Conservation (phyloP, 2,113 vertebrate species). For the Eublepharis macularius region DNA sequence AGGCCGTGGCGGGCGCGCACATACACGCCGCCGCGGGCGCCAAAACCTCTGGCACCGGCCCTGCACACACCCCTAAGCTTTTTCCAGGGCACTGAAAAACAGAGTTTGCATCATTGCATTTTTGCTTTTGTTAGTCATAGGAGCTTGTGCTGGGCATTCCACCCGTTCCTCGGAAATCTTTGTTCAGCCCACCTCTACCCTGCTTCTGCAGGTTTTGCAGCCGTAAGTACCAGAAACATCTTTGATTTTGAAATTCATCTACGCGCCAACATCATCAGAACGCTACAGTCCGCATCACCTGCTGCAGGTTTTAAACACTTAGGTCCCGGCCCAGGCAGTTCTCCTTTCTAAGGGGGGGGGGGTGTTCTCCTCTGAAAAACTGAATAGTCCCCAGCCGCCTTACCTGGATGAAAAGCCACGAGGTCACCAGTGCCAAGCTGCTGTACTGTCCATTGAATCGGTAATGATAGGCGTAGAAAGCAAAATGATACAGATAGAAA, state of each 20-base stretch:
- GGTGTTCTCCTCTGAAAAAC: not conserved
- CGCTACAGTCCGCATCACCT: not conserved
- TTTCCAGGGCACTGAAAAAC: too few relatives aligned
- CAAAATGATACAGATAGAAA: constrained; percentile 98
- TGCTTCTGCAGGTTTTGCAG: too few relatives aligned
- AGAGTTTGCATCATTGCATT: too few relatives aligned
- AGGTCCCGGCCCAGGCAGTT: not conserved
- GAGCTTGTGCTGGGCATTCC: too few relatives aligned
- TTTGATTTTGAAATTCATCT: not conserved
- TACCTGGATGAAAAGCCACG: constrained; percentile 99
- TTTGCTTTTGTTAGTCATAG: too few relatives aligned
- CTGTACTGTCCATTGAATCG: constrained; percentile 99
- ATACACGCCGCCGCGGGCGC: too few relatives aligned
- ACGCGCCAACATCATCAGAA: not conserved
- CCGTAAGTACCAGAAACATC: not conserved
- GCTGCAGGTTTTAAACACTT: too few relatives aligned
- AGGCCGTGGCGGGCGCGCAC: too few relatives aligned
- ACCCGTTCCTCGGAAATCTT: not conserved
- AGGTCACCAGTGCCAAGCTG: constrained; percentile 95
- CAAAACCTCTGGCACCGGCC: too few relatives aligned
- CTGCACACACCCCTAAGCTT: too few relatives aligned
- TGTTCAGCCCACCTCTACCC: not conserved
- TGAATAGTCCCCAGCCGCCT: not conserved
- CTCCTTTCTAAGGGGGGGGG: not conserved
- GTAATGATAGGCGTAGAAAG: constrained; percentile 98